Conservation (phyloP, 1,140 invertebrate genomes). For the Phocides pigmalion region DNA sequence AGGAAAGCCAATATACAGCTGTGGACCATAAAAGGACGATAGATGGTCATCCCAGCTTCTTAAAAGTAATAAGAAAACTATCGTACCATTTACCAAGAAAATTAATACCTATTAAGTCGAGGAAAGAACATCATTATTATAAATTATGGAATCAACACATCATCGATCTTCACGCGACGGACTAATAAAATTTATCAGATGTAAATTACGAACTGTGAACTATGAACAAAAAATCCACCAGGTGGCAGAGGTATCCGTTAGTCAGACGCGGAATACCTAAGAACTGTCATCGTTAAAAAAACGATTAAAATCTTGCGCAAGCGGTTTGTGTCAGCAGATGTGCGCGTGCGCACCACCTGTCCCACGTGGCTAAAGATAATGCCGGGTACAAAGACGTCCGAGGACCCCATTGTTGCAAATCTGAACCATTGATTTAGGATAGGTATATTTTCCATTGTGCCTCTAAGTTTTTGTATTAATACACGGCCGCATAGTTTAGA, state of each 20-base stretch:
- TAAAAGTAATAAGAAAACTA: no score
- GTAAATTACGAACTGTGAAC: slow-evolving; percentile 34
- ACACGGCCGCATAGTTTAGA: not conserved
- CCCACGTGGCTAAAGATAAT: slow-evolving; percentile 76
- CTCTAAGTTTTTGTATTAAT: not conserved
- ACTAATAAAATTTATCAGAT: slow-evolving; percentile 40
- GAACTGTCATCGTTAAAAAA: slow-evolving; percentile 69
- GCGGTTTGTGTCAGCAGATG: slow-evolving; percentile 67
- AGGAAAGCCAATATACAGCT: no score
- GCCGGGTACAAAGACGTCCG: slow-evolving; percentile 55
- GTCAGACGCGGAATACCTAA: slow-evolving; percentile 66
- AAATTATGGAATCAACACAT: not conserved
- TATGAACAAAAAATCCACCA: slow-evolving; percentile 47
- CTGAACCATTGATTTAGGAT: slow-evolving; percentile 62
- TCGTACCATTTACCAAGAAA: no score
- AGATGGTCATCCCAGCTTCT: no score
- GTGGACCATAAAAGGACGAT: no score
- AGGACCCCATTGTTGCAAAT: slow-evolving; percentile 60
- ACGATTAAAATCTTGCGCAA: slow-evolving; percentile 79
- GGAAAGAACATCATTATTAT: not conserved
- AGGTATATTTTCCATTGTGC: slow-evolving; percentile 10
- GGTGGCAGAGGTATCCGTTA: slow-evolving; percentile 57
- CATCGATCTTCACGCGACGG: slow-evolving; percentile 21
- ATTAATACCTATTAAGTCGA: no score
- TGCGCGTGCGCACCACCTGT: slow-evolving; percentile 77